A percentile compares a stretch with the other conserved stretches of the same genome.
Conservation (phyloP, 2,113 vertebrate species). For the Peromyscus leucopus region DNA sequence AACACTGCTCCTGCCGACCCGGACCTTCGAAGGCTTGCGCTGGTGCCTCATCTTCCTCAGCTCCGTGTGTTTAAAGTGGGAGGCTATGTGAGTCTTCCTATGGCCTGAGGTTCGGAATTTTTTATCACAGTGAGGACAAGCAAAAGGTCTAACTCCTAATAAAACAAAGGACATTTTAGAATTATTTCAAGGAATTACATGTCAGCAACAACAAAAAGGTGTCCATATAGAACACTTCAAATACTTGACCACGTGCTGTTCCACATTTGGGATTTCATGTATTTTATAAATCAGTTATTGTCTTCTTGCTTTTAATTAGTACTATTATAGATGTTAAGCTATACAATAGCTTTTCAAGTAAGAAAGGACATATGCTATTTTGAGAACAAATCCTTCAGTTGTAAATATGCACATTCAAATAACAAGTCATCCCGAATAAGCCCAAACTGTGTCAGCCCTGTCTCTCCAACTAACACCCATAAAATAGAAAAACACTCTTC, state of each 20-base stretch:
- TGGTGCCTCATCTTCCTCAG: constrained; percentile 95
- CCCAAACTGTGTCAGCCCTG: no score
- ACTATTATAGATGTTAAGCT: fast-evolving
- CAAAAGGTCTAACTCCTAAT: constrained; percentile 95
- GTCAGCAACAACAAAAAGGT: not conserved
- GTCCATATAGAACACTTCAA: not conserved
- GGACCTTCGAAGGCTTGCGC: constrained; percentile 92
- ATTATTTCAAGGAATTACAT: not conserved
- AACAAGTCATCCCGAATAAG: not conserved
- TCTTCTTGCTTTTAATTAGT: not conserved
- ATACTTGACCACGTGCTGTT: not conserved
- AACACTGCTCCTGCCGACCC: constrained; percentile 91
- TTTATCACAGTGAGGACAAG: constrained; percentile 99
- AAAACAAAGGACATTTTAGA: not conserved
- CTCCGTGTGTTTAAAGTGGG: constrained; percentile 96
- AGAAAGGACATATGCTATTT: not conserved
- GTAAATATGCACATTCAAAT: not conserved
- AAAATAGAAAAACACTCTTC: fast-evolving
- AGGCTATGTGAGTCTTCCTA: constrained; percentile 97
- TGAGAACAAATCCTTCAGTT: not conserved
- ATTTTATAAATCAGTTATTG: not conserved
- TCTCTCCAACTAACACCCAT: fast-evolving
- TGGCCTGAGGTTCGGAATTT: constrained; percentile 98
- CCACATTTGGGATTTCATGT: not conserved
- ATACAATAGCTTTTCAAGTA: not conserved